Base-by-base conservation (phyloP, 2,888 invertebrate genomes). In the Chalcosyrphus nemorum region DNA sequence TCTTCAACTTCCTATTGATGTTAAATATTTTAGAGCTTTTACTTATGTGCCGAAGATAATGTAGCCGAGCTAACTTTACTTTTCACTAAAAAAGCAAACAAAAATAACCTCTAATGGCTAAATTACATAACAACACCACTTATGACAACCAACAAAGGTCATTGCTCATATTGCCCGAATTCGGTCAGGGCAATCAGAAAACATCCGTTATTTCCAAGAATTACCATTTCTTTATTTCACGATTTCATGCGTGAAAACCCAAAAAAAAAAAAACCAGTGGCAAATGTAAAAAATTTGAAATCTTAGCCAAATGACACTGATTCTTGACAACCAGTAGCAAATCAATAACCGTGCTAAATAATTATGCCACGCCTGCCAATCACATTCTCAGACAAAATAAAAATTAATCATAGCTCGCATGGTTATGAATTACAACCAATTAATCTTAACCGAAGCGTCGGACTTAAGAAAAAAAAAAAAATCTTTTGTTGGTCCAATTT, bases 221-320 rank as follows among this genome's bases (percentile, higher is more conserved):
- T 45, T 56, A 3, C 45, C 17, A 54, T 54, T 43, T 43, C n/a
- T 17, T 17, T 27, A 43, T 6, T 15, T 17, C 11, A 47, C 38
- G 38, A 71, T 71, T 71, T 41, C 41, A 50, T 29, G 59, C 27
- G 41, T 50, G 50, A 38, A 63, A 4, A 24, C 5, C 45, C n/a
- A n/a, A n/a, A n/a, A n/a, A n/a, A n/a, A n/a, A n/a, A 41, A 63
- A 65, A 63, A 56, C 35, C 65, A 74, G 74, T 74, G 74, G 63
- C 65, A 56, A 29, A 19, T 7, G 35, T 17, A 9, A 24, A 66
- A 15, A 41, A 66, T 41, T 17, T 65, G 35, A 24, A 50, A 65
- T 15, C 24, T n/a, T 15, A 54, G 35, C 29, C 7, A 32, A 32
- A 11, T 38, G 7, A 7, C 35, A 57, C 19, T 4, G 21, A 5